Percentiles rank a stretch among this genome's conserved stretches.
Evolutionary conservation across 2,113 vertebrate species (phyloP).

Genomic region (Tachycineta bicolor): DNA sequence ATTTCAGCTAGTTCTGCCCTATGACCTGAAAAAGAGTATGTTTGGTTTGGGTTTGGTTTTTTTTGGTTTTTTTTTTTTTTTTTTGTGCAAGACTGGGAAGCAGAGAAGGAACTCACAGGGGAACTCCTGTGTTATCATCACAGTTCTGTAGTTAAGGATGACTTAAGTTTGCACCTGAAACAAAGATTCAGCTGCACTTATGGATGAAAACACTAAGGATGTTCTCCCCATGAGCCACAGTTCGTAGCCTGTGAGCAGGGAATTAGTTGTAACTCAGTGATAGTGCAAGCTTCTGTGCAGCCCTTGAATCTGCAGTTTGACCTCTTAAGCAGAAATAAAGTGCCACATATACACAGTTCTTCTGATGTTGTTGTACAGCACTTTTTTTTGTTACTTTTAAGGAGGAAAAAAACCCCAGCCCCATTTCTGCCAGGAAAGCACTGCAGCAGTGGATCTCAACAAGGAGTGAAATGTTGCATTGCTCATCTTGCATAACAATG

Average conservation of each 20-base stretch:
- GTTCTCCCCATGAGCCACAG: neutral
- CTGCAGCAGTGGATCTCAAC: neutral
- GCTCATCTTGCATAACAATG: neutral
- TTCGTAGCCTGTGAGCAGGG: neutral
- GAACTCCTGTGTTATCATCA: neutral
- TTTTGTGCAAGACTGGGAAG: neutral
- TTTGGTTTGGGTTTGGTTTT: neutral
- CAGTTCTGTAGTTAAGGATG: neutral
- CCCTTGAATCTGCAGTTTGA: neutral
- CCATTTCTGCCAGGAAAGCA: neutral
- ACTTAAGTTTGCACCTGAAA: neutral
- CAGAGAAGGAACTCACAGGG: neutral
- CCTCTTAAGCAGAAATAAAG: neutral
- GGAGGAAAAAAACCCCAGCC: neutral
- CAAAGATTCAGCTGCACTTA: neutral
- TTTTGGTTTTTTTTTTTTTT: no score
- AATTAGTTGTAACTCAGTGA: neutral
- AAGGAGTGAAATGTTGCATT: neutral
- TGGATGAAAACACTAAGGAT: rapidly evolving
- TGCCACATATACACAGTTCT: neutral
- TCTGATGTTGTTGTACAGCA: neutral
- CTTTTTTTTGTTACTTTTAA: neutral
- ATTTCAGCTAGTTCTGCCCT: neutral
- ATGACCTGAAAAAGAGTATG: neutral
- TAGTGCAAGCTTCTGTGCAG: neutral